These are phyloP conservation scores for Neofelis nebulosa DNA, from an alignment of 2,113 vertebrate genomes.

Conservation along the genomic window DNA sequence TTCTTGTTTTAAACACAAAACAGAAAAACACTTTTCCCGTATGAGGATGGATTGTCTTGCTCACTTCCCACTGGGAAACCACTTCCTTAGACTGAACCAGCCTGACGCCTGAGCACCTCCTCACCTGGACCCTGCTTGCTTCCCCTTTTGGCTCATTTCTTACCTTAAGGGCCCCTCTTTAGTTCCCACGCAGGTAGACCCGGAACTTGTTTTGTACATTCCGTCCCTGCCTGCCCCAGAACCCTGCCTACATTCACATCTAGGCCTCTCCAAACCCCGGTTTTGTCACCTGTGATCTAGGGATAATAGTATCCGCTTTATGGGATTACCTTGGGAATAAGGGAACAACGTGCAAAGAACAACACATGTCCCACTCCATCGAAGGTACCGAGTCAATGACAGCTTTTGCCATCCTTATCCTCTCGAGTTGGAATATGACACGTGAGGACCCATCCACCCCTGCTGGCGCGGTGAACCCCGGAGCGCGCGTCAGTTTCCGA, in stretches of 20 bases:
- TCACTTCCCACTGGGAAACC: neutral
- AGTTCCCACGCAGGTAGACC: neutral
- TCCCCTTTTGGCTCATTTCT: neutral
- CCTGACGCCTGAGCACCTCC: neutral
- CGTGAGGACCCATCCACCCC: neutral
- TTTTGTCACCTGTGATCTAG: neutral
- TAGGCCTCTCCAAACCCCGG: neutral
- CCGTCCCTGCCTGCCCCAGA: neutral
- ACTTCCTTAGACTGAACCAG: neutral
- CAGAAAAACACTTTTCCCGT: neutral
- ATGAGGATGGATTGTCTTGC: neutral
- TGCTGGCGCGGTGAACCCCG: neutral
- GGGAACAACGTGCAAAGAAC: neutral
- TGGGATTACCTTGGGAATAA: neutral
- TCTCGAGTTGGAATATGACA: neutral
- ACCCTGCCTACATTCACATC: neutral
- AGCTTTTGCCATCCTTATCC: neutral
- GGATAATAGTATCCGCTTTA: neutral
- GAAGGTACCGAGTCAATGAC: neutral
- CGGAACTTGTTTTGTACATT: neutral
- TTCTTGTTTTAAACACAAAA: conserved; percentile 24
- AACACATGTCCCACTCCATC: neutral
- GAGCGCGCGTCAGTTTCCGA: neutral
- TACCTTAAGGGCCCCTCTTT: neutral
- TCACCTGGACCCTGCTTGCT: neutral